Percentiles rank a stretch among this genome's conserved stretches.
phyloP scores from a whole-genome alignment of 2,113 vertebrate species.

The Deroptyus accipitrinus region DNA sequence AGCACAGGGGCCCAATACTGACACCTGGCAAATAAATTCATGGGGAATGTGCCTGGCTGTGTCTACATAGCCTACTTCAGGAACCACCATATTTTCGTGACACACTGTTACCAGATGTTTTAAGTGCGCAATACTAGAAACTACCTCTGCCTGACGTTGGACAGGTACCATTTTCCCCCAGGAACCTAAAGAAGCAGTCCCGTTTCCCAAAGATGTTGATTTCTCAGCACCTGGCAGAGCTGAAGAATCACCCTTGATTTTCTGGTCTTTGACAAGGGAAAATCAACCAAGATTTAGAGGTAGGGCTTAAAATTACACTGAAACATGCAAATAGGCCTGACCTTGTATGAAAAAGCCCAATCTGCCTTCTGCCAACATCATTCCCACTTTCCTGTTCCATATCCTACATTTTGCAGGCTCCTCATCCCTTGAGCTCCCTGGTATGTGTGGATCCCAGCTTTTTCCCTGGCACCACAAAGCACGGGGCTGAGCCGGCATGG shows the following conservation, averaged over 20 bases:
- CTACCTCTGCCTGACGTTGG: neutral
- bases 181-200: neutral
- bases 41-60: neutral
- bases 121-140: neutral
- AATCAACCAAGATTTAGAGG: neutral
- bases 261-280: neutral
- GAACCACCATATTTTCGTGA: neutral
- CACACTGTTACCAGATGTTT: neutral
- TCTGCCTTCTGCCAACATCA: neutral
- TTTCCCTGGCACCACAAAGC: neutral
- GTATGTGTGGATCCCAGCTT: accelerated
- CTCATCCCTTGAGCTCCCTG: neutral
- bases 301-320: neutral
- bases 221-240: neutral
- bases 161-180: neutral
- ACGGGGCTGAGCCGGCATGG: neutral
- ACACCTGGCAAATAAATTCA: neutral
- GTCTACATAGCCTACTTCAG: neutral
- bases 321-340: neutral
- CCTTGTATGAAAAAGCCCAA: neutral
- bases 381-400: neutral
- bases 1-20: neutral
- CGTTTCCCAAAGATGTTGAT: neutral
- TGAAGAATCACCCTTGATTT: neutral
- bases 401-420: neutral